A percentile compares a stretch with the other conserved stretches of the same genome.
phyloP scores from a whole-genome alignment of 2,888 invertebrate genomes.

The Drosophila sordidula region DNA sequence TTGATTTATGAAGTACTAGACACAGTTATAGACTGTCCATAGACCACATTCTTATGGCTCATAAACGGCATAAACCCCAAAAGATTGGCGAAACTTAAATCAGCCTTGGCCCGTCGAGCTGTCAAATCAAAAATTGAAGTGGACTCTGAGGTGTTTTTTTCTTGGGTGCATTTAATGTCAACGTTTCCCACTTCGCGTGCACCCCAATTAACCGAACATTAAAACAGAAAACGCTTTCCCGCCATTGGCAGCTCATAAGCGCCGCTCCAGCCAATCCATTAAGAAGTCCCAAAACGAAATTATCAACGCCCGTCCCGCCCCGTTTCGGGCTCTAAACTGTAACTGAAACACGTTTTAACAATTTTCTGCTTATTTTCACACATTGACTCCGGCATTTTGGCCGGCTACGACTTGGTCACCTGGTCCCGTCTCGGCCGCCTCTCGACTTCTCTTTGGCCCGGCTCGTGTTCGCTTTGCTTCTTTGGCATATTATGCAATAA shows the following conservation, averaged over 20 bases:
- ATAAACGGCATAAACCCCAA: constrained; percentile 8
- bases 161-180: constrained; percentile 19
- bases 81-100: background rate
- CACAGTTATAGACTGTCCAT: constrained; percentile 7
- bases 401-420: constrained; percentile 60
- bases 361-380: constrained; percentile 74
- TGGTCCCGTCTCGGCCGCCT: constrained; percentile 42
- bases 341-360: constrained; percentile 75
- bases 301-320: constrained; percentile 28
- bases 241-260: constrained; percentile 52
- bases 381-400: constrained; percentile 58
- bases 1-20: constrained; percentile 11
- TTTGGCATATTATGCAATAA: constrained; percentile 74
- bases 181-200: constrained; percentile 14
- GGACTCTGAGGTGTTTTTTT: constrained; percentile 1
- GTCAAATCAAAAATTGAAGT: constrained; percentile 10
- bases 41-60: constrained; percentile 31
- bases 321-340: constrained; percentile 13
- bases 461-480: constrained; percentile 57
- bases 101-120: background rate
- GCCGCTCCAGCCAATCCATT: constrained; percentile 60
- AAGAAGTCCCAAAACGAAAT: constrained; percentile 60
- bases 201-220: constrained; percentile 36
- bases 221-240: constrained; percentile 42
- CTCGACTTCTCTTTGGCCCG: constrained; percentile 41